phyloP scores from a whole-genome alignment of 2,888 invertebrate genomes.

The Parnassius glacialis region DNA sequence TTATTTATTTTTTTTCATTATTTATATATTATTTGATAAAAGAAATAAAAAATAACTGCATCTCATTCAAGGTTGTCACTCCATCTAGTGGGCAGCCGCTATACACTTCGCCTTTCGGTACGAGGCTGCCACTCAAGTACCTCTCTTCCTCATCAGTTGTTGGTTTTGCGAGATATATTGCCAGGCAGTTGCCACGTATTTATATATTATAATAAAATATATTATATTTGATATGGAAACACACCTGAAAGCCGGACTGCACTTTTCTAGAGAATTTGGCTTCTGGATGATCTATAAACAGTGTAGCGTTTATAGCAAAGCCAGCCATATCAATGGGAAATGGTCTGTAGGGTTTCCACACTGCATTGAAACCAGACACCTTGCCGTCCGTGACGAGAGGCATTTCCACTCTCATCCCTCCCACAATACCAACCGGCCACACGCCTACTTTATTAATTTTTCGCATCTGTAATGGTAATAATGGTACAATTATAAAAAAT shows the following conservation, averaged over 20 bases:
- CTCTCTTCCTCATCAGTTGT: too few species aligned
- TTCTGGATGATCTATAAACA: conserved; percentile 85
- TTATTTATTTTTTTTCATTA: too few species aligned
- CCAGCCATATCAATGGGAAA: conserved; percentile 99
- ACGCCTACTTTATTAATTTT: conserved; percentile 92
- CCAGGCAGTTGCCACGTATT: too few species aligned
- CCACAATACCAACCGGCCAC: conserved; percentile 98
- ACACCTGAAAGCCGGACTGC: conserved; percentile 90
- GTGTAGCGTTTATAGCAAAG: conserved; percentile 91
- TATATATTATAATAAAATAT: too few species aligned
- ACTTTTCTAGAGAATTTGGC: conserved; percentile 92
- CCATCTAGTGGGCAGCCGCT: too few species aligned
- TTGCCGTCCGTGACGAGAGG: conserved; percentile 86
- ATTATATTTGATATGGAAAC: conserved; percentile 26
- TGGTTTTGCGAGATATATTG: too few species aligned
- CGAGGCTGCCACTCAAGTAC: too few species aligned
- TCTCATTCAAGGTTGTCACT: too few species aligned
- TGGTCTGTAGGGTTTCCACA: conserved; percentile 93
- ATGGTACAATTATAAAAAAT: background rate
- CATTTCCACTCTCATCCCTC: conserved; percentile 95
- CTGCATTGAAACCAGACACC: conserved; percentile 83
- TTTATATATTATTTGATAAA: too few species aligned
- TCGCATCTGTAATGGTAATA: conserved; percentile 83
- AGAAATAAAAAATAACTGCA: too few species aligned
- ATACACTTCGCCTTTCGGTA: too few species aligned